Conservation (phyloP, 2,888 invertebrate species). For the Agriopis marginaria region DNA sequence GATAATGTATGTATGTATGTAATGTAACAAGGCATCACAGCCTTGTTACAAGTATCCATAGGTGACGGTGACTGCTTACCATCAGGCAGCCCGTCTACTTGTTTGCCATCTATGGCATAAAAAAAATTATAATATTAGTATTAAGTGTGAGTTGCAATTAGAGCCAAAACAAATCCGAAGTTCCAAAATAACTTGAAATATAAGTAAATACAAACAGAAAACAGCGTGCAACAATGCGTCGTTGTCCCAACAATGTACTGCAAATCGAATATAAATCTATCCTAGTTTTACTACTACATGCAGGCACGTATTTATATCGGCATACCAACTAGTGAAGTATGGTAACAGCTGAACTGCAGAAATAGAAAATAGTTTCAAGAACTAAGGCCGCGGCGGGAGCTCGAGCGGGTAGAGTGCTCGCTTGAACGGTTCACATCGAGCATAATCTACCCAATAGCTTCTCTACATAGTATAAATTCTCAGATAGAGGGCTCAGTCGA, state of each 20-base stretch:
- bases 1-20: no score
- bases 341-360: constrained; percentile 82
- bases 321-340: constrained; percentile 70
- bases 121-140: no score
- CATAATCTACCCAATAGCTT: no score
- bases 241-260: constrained; percentile 33
- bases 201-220: background rate
- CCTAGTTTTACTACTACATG: constrained; percentile 34
- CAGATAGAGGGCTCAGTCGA: no score
- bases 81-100: no score
- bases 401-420: constrained; percentile 52
- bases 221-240: constrained; percentile 15
- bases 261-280: constrained; percentile 37
- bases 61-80: no score
- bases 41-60: no score
- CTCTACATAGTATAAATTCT: no score
- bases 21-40: no score
- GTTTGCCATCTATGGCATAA: no score
- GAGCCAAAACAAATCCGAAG: background rate
- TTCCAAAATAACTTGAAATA: constrained; percentile 1
- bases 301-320: constrained; percentile 69
- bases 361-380: constrained; percentile 86
- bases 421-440: background rate
- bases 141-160: background rate
- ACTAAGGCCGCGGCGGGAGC: constrained; percentile 63